A percentile compares a stretch with the other conserved stretches of the same genome.
Conservation (phyloP, 2,113 vertebrate species). For the Cephalopterus ornatus region DNA sequence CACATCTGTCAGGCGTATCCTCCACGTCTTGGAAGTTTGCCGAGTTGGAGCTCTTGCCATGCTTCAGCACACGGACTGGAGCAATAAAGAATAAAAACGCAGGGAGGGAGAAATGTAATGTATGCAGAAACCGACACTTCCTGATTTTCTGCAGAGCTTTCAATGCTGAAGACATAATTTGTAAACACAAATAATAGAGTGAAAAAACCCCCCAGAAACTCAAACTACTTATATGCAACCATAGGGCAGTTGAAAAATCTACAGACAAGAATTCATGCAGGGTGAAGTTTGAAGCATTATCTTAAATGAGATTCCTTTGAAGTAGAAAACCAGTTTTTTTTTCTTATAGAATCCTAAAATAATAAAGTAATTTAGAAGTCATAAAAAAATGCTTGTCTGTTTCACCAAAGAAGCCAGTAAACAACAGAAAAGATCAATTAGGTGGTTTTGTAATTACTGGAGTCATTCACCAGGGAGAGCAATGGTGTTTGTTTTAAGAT, state of each 20-base stretch:
- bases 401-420: not conserved
- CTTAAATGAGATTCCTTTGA: conserved; percentile 37
- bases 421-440: not conserved
- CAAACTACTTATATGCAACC: conserved; percentile 56
- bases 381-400: not conserved
- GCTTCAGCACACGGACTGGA: conserved; percentile 63
- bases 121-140: conserved; percentile 71
- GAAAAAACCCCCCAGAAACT: conserved; percentile 61
- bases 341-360: conserved; percentile 46
- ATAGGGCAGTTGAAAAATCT: conserved; percentile 63
- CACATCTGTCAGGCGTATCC: conserved; percentile 75
- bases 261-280: conserved; percentile 50
- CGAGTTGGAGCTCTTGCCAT: conserved; percentile 72
- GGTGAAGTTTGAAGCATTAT: conserved; percentile 26
- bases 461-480: not conserved
- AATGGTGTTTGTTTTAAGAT: not conserved
- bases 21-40: conserved; percentile 72
- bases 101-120: conserved; percentile 46
- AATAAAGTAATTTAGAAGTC: conserved; percentile 17
- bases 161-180: conserved; percentile 26
- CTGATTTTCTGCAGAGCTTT: conserved; percentile 23
- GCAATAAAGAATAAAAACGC: not conserved
- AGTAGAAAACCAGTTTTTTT: conserved; percentile 4
- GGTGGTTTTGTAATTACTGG: not conserved
- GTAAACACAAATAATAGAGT: conserved; percentile 67